Evolutionary conservation across 1,140 invertebrate genomes (phyloP).

Genomic region (silkworm (Bombyx mori)): DNA sequence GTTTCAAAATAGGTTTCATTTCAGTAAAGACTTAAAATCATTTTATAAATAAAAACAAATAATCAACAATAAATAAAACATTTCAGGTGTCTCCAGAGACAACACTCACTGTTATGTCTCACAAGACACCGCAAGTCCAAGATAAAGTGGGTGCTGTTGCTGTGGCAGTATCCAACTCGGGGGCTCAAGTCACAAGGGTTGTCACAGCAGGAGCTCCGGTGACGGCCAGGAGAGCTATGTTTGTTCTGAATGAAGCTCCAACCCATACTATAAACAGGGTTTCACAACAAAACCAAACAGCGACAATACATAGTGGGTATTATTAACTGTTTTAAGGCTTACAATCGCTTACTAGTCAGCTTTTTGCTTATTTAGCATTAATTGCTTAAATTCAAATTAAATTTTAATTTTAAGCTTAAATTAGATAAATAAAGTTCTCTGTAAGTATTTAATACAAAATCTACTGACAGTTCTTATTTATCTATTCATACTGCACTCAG

Average conservation of each 20-base stretch:
- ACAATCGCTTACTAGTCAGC: no score
- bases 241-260: conserved; percentile 63
- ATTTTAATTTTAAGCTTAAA: no score
- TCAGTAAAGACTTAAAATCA: no score
- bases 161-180: conserved; percentile 51
- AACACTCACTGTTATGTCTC: conserved; percentile 65
- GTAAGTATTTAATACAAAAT: no score
- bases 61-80: not conserved
- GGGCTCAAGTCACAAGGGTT: conserved; percentile 54
- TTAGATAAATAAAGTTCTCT: no score
- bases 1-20: no score
- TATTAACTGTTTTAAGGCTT: no score
- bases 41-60: no score
- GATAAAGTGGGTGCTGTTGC: conserved; percentile 60
- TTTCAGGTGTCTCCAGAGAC: conserved; percentile 64
- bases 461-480: no score
- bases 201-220: conserved; percentile 49
- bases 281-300: conserved; percentile 62
- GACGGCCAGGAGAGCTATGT: conserved; percentile 53
- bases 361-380: no score
- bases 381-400: no score
- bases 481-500: no score
- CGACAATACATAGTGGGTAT: conserved; percentile 59
- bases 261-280: conserved; percentile 56
- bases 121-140: conserved; percentile 65